Percentiles rank a stretch among this genome's conserved stretches.
Evolutionary conservation across 2,797 vertebrate genomes (phyloP).

Genomic region (Amazona finschi): DNA sequence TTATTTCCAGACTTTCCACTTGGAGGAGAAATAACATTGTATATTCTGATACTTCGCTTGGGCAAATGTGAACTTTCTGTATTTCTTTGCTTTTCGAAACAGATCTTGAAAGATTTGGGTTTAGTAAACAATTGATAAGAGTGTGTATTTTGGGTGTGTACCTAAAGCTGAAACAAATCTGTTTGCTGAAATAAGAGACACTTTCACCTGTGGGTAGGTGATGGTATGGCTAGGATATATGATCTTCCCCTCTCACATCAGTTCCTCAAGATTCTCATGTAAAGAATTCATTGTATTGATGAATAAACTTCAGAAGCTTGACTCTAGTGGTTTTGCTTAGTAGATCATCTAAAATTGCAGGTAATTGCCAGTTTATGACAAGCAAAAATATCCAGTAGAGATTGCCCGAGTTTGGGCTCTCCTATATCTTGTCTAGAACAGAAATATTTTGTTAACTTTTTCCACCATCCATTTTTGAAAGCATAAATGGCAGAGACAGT

Average conservation of each 20-base stretch:
- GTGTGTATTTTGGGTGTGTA: accelerated
- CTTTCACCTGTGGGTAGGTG: not conserved
- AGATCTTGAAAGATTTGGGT: not conserved
- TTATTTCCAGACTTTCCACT: not conserved
- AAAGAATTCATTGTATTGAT: not conserved
- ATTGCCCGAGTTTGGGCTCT: not conserved
- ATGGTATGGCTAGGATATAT: not conserved
- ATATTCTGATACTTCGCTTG: not conserved
- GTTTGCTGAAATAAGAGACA: not conserved
- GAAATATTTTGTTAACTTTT: not conserved
- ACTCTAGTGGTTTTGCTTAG: not conserved
- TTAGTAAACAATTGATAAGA: not conserved
- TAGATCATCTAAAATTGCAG: not conserved
- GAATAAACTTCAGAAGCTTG: not conserved
- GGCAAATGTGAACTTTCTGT: not conserved
- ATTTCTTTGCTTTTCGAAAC: not conserved
- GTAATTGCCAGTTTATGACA: not conserved
- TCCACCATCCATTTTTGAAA: not conserved
- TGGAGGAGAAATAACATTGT: not conserved
- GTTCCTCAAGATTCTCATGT: not conserved
- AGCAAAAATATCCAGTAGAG: not conserved
- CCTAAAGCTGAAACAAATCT: not conserved
- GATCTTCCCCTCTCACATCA: accelerated
- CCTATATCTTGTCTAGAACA: not conserved
- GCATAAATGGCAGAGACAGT: not conserved